A percentile compares a stretch with the other conserved stretches of the same genome.
phyloP scores from a whole-genome alignment of 2,113 vertebrate genomes.

The Rhynchopsitta pachyrhyncha region DNA sequence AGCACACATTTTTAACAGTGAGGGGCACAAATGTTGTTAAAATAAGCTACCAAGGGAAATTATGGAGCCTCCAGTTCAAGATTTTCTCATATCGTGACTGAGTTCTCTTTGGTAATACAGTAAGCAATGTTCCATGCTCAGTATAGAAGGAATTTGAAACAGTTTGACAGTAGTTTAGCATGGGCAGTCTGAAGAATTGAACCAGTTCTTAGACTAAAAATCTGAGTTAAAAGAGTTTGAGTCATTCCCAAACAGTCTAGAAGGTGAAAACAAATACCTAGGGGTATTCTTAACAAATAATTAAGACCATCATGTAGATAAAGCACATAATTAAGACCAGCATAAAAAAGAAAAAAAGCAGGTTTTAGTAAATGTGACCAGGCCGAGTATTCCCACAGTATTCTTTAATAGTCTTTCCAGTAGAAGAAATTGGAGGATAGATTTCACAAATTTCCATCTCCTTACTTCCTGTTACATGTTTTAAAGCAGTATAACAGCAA shows the following conservation, averaged over 20 bases:
- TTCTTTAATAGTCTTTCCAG: not conserved
- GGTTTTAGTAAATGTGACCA: not conserved
- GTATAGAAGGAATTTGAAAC: not conserved
- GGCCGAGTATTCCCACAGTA: not conserved
- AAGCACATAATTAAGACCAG: not conserved
- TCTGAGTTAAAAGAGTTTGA: not conserved
- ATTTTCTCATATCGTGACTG: not conserved
- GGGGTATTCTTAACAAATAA: not conserved
- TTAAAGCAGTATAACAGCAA: slow-evolving; percentile 10
- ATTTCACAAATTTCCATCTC: slow-evolving; percentile 1
- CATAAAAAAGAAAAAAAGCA: not conserved
- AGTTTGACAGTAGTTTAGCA: not conserved
- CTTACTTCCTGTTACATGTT: not conserved
- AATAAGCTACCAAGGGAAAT: not conserved
- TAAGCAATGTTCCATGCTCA: not conserved
- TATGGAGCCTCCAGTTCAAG: not conserved
- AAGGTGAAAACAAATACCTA: not conserved
- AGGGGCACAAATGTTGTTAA: not conserved
- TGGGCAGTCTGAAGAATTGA: not conserved
- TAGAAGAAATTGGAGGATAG: not conserved
- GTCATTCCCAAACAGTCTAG: not conserved
- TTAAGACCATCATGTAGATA: not conserved
- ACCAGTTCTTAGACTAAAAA: not conserved
- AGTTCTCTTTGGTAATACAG: not conserved
- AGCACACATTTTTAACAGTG: not conserved